Evolutionary conservation across 2,113 vertebrate species (phyloP).

Genomic region (Epinephelus cyanopodus): DNA sequence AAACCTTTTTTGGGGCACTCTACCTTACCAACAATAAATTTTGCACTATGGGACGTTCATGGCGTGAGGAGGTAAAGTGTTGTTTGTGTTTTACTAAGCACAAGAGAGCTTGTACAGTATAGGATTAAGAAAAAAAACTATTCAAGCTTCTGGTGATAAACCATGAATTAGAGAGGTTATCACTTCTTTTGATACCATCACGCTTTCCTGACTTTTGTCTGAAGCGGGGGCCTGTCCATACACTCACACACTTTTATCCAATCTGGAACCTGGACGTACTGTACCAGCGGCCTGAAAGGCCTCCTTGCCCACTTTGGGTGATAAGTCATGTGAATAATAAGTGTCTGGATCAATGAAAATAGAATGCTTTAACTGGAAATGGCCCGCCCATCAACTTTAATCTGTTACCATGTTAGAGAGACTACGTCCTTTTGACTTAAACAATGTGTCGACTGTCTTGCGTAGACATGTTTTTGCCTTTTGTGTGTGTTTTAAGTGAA

Average conservation of each 20-base stretch:
- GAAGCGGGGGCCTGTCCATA: conserved; percentile 85
- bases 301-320: conserved; percentile 62
- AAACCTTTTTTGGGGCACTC: conserved; percentile 86
- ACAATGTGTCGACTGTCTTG: conserved; percentile 65
- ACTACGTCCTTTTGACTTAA: conserved; percentile 72
- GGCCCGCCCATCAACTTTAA: conserved; percentile 72
- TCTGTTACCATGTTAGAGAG: conserved; percentile 71
- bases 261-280: conserved; percentile 70
- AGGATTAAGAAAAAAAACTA: conserved; percentile 77
- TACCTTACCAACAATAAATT: conserved; percentile 90
- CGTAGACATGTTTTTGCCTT: conserved; percentile 71
- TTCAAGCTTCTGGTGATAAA: conserved; percentile 82
- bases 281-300: conserved; percentile 77
- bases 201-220: conserved; percentile 80
- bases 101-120: conserved; percentile 85
- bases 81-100: conserved; percentile 84
- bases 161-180: conserved; percentile 78
- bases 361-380: conserved; percentile 83
- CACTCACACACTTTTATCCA: conserved; percentile 69
- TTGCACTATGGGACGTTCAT: conserved; percentile 90
- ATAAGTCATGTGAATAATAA: conserved; percentile 67
- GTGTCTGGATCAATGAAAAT: conserved; percentile 75
- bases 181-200: conserved; percentile 80
- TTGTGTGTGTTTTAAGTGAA: conserved; percentile 80
- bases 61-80: conserved; percentile 82